Evolutionary conservation across 2,888 invertebrate genomes (phyloP), one percentile per base, ranked within the genome.

Genomic region (Heliconius aoede): DNA sequence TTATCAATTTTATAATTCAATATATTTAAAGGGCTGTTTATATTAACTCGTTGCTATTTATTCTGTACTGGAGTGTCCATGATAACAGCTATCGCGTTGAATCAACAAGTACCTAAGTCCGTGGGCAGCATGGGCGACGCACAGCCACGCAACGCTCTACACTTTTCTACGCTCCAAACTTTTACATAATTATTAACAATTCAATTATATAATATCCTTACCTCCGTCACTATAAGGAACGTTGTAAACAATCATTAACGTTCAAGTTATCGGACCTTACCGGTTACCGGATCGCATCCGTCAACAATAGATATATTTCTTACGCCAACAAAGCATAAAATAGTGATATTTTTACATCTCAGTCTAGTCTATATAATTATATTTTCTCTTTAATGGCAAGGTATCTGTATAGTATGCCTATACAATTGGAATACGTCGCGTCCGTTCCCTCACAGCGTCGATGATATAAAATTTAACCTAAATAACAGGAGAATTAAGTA

Each of bases 401-500:
- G 93, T 93, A 91, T 90, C 93, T 94, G 93, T 92, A 93, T 92
- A 94, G 89, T 94, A 92, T 91, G 92, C 90, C 92, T 93, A 92
- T 90, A 92, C 90, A 89, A 89, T 89, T 91, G 85, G 86, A 90
- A 91, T 90, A 91, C 93, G 89, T 91, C 89, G 89, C 91, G 92
- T 91, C 88, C 90, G 82, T 90, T 91, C 90, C 91, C 90, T 93
- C 93, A 93, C 94, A 93, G 94, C 94, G 91, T 93, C 93, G 90
- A 93, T 94, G 94, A 94, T 94, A 94, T 93, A 93, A 94, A 94
- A 94, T 93, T 94, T 94, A 94, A 94, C 93, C 94, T 94, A 94
- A 94, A 94, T 93, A 94, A 94, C 93, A 94, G 93, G 93, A 93
- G 94, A 94, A 93, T 94, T 94, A 94, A 94, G 94, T 94, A 93